Evolutionary conservation across 2,797 vertebrate species (phyloP).

Genomic region (Telmatherina bonti): DNA sequence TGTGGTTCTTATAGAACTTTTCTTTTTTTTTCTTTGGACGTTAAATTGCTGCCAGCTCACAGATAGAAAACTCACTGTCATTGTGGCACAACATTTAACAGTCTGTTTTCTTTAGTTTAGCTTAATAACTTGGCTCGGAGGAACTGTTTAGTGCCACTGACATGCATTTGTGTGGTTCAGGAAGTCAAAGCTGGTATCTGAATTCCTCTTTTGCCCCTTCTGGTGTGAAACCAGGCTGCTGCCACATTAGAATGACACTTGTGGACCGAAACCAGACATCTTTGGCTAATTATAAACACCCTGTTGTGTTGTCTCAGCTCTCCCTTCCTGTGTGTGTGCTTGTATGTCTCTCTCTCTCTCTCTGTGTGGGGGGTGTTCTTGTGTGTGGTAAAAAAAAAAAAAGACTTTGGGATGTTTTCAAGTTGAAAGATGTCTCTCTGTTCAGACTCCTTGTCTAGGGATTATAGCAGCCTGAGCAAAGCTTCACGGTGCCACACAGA

Average conservation of each 20-base stretch:
- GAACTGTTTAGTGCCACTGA: constrained; percentile 1
- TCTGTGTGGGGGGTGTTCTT: constrained; percentile 1
- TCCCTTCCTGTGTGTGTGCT: constrained; percentile 31
- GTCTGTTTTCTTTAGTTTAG: constrained; percentile 3
- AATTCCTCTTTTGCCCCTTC: constrained; percentile 18
- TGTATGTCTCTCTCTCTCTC: constrained; percentile 1
- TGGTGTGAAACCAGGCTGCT: constrained; percentile 27
- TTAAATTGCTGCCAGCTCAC: not conserved
- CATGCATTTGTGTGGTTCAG: too few species aligned
- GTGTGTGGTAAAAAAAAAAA: too few species aligned
- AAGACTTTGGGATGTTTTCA: constrained; percentile 36
- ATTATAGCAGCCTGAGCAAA: constrained; percentile 46
- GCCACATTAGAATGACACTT: constrained; percentile 47
- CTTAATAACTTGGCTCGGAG: not conserved
- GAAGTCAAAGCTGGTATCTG: constrained; percentile 36
- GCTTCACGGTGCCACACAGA: constrained; percentile 18
- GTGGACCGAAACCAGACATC: constrained; percentile 59
- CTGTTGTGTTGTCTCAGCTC: constrained; percentile 55
- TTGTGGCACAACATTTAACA: not conserved
- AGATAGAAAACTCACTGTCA: not conserved
- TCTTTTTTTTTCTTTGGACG: not conserved
- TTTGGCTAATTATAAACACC: constrained; percentile 69
- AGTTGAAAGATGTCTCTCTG: constrained; percentile 43
- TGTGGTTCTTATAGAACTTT: not conserved
- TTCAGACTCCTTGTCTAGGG: constrained; percentile 32